These are phyloP conservation scores for Gopherus evgoodei DNA, from an alignment of 2,113 vertebrate genomes.

Conservation along the genomic window DNA sequence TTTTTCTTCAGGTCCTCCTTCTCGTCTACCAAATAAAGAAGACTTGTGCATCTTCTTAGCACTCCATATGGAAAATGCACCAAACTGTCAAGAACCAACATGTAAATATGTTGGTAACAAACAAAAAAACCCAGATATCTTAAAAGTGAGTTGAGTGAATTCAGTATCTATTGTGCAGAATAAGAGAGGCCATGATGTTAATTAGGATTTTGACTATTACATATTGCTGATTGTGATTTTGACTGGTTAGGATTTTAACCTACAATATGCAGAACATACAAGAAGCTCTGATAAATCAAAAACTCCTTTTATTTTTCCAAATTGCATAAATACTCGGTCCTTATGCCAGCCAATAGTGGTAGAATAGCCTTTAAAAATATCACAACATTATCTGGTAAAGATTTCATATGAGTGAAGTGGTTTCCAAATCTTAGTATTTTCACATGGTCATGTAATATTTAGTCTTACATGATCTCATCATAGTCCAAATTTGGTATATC, in stretches of 20 bases:
- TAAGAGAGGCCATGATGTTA: not conserved
- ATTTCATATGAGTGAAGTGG: not conserved
- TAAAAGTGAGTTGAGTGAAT: not conserved
- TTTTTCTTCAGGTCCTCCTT: not conserved
- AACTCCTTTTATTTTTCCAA: not conserved
- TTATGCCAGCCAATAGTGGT: not conserved
- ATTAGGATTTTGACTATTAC: not conserved
- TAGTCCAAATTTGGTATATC: not conserved
- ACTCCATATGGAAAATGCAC: constrained; percentile 37
- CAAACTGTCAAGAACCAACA: not conserved
- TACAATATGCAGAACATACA: not conserved
- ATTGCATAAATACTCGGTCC: not conserved
- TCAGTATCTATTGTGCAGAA: not conserved
- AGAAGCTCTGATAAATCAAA: not conserved
- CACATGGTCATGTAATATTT: not conserved
- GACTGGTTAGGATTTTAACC: not conserved
- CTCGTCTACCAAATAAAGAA: constrained; percentile 12
- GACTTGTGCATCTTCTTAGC: constrained; percentile 43
- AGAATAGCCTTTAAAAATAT: not conserved
- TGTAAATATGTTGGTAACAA: not conserved
- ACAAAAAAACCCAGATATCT: accelerated
- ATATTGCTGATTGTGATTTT: not conserved
- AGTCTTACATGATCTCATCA: not conserved
- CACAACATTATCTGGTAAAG: not conserved
- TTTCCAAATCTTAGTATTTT: not conserved